Percentiles rank a stretch among this genome's conserved stretches.
Conservation (phyloP, 2,888 invertebrate genomes). For the Chelonus formosanus region DNA sequence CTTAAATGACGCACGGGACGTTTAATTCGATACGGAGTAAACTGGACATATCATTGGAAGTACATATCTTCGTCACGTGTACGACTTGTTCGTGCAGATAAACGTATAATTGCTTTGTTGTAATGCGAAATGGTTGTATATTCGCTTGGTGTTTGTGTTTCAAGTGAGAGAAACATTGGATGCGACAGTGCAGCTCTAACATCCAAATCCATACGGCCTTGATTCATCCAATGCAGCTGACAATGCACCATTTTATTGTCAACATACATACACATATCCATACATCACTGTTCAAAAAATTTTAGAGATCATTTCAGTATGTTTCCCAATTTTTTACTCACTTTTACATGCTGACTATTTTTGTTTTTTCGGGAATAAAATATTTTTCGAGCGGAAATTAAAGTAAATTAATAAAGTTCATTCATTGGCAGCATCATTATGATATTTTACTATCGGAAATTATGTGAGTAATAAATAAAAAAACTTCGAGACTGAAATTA, state of each 20-base stretch:
- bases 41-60: not conserved
- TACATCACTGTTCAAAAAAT: too few species aligned
- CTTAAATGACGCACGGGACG: not conserved
- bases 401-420: too few species aligned
- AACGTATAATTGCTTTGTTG: slow-evolving; percentile 11
- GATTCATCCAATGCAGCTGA: too few species aligned
- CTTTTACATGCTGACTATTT: too few species aligned
- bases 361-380: too few species aligned
- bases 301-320: too few species aligned
- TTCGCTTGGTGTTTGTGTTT: too few species aligned
- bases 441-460: too few species aligned
- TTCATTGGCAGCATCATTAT: too few species aligned
- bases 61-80: slow-evolving; percentile 1
- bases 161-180: too few species aligned
- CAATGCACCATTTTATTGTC: slow-evolving; percentile 15
- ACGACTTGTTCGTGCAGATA: slow-evolving; percentile 10
- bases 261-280: not conserved
- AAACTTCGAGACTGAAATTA: slow-evolving; percentile 35
- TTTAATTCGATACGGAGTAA: slow-evolving; percentile 1
- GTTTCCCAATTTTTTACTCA: too few species aligned
- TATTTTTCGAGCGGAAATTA: too few species aligned
- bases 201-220: slow-evolving; percentile 13
- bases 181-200: not conserved
- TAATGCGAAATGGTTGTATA: slow-evolving; percentile 1
- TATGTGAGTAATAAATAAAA: slow-evolving; percentile 21